Base-by-base conservation (phyloP, 2,888 invertebrate species). In the Nudaria mundana region DNA sequence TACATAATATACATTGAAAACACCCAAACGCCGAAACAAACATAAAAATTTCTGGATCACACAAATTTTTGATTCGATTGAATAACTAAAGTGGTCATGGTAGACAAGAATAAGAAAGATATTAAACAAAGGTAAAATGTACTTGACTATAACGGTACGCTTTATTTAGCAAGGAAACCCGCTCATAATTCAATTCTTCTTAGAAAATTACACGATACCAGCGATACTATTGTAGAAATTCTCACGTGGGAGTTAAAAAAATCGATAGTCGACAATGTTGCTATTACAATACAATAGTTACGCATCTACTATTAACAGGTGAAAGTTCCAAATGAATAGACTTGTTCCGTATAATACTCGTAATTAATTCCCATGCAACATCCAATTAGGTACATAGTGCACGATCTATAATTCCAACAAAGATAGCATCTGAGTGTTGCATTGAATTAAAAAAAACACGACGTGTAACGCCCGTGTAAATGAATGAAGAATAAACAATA, bases 271-370 rank as follows among this genome's bases (percentile, higher is more conserved):
- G 54, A 16, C 51, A 34, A 18, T 12, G 16, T 26, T 16, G 26
- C 12, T 46, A 35, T 48, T 54, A 55, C 41, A 41, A 38, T 18
- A 56, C 66, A 65, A n/a, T 72, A 69, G 77, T 75, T 69, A 63
- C 64, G 62, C 52, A 43, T 48, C 44, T 52, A 57, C 69, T 60
- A 82, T 81, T 76, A 74, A 54, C 53, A 56, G 78, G 86, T 83
- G 85, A 87, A 87, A 87, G 87, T 85, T 82, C 77, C 75, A 47
- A 55, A 51, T 46, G 59, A 56, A 58, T 59, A 58, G 48, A 48
- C 54, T 58, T 39, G 52, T 57, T 57, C 56, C 52, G 53, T 43
- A 48, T 56, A 51, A 52, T 46, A n/a, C n/a, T n/a, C n/a, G n/a
- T n/a, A 52, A 48, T 54, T 44, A 49, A 53, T 49, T 37, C 30